phyloP scores from a whole-genome alignment of 2,888 invertebrate genomes.

The Polietes domitor region DNA sequence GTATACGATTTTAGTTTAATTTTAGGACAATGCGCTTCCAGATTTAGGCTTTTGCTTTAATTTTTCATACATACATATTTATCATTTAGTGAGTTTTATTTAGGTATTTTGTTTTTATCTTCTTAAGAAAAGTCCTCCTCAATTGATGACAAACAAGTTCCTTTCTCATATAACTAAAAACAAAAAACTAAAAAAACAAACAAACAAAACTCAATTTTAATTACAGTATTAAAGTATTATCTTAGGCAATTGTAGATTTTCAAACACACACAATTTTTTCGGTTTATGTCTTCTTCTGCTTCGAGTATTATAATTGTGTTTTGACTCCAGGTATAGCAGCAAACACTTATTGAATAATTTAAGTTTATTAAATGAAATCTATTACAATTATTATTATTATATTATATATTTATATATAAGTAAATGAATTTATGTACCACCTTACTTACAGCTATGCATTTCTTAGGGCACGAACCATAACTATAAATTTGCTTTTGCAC shows the following conservation, averaged over 20 bases:
- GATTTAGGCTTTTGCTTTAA: not conserved
- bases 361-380: not conserved
- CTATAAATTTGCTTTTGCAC: not conserved
- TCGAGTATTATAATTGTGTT: not conserved
- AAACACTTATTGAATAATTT: not conserved
- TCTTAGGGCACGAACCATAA: conserved; percentile 10
- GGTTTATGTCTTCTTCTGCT: not conserved
- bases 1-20: not conserved
- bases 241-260: conserved; percentile 26
- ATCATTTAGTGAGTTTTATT: not conserved
- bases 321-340: not conserved
- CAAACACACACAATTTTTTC: not conserved
- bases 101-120: not conserved
- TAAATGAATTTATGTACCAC: conserved; percentile 21
- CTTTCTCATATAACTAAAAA: not conserved
- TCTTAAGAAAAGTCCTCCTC: conserved; percentile 4
- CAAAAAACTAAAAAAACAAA: not conserved
- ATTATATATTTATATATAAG: not conserved
- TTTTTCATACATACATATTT: not conserved
- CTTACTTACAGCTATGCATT: conserved; percentile 22
- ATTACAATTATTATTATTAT: not conserved
- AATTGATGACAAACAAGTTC: not conserved
- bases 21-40: conserved; percentile 29
- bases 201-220: conserved; percentile 31
- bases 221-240: conserved; percentile 44